Percentiles rank a stretch among this genome's conserved stretches.
These are phyloP conservation scores for Ceriagrion tenellum DNA, from an alignment of 2,888 invertebrate species.

Conservation along the genomic window DNA sequence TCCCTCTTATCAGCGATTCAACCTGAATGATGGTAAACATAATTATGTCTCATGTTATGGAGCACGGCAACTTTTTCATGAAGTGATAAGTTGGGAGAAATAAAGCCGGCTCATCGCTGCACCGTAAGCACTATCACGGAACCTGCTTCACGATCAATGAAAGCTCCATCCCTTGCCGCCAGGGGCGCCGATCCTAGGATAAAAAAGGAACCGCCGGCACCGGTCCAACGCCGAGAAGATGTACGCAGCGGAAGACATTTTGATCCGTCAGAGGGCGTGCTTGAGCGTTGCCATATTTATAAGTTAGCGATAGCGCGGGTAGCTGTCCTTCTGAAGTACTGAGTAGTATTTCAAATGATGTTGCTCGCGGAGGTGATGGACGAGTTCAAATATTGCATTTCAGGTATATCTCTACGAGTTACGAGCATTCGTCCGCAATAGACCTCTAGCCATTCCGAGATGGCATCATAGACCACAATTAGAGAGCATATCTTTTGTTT, in stretches of 20 bases:
- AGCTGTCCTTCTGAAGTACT: neutral
- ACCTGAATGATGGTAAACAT: constrained; percentile 42
- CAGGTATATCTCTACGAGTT: no score
- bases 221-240: neutral
- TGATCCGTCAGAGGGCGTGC: neutral
- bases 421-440: no score
- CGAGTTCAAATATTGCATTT: no score
- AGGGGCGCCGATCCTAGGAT: constrained; percentile 45
- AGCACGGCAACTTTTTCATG: constrained; percentile 34
- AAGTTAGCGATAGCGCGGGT: neutral
- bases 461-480: no score
- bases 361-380: neutral
- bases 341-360: neutral
- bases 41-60: constrained; percentile 43
- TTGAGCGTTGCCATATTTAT: neutral
- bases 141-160: constrained; percentile 49
- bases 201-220: neutral
- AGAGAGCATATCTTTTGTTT: no score
- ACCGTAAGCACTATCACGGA: constrained; percentile 49
- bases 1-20: neutral
- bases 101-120: neutral
- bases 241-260: constrained; percentile 39
- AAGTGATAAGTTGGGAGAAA: constrained; percentile 17
- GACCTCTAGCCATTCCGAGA: no score
- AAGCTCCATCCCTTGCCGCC: constrained; percentile 15